Base-by-base conservation (phyloP, 2,888 invertebrate species). In the Agrotis ipsilon region DNA sequence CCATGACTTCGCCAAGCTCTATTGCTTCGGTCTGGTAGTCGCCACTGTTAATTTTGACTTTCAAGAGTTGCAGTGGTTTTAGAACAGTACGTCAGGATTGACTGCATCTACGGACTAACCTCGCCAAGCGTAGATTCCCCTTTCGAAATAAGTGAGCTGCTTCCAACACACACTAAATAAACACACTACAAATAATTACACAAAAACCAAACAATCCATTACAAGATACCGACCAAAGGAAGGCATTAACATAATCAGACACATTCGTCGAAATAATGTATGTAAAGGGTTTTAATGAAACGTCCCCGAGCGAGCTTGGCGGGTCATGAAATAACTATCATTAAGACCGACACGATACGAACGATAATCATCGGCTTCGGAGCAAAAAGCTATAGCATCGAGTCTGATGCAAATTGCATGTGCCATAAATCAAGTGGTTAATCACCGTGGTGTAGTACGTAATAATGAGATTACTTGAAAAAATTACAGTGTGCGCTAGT, bases 271-370 rank as follows among this genome's bases (percentile, higher is more conserved):
- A 92, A 94, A 93, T 94, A 94, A 94, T 94, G 92, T 93, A 94
- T 93, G 94, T 93, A 92, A 93, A 94, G 92, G 90, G 92, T 93
- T 95, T 94, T 95, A 96, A 96, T 94, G 93, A 94, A 94, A 94
- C 94, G 94, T 94, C 93, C 91, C 93, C 91, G 91, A 92, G 93
- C 92, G 86, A 93, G 94, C 92, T 89, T 92, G 94, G 90, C 93
- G 94, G 93, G 92, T 94, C 94, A 93, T 94, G 93, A 94, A 95
- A 95, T 95, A 92, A 96, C 95, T 93, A 94, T 95, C 94, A 96
- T 96, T 96, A 96, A 93, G 90, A 87, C 92, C 94, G 93, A 95
- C 95, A 94, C 96, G 95, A 95, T 95, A 94, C 94, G 94, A 92
- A 94, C 93, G 94, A 95, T 96, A 95, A 95, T 95, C 93, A 95